phyloP scores from a whole-genome alignment of 2,113 vertebrate genomes.

The Recurvirostra avosetta region DNA sequence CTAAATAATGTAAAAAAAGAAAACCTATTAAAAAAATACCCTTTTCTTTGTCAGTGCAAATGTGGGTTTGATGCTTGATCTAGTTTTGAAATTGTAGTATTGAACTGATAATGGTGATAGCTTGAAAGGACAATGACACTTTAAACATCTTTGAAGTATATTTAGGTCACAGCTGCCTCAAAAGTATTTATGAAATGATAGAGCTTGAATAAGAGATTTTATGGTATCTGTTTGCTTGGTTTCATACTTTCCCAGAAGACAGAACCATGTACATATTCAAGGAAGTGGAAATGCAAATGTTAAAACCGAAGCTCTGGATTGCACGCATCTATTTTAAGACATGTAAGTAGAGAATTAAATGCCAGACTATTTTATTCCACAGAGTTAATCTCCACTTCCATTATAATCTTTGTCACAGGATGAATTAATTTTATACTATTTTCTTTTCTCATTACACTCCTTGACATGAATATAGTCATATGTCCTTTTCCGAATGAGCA shows the following conservation, averaged over 20 bases:
- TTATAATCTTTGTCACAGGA: slow-evolving; percentile 49
- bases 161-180: background rate
- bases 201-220: background rate
- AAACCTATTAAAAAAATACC: background rate
- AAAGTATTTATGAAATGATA: background rate
- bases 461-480: background rate
- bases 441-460: background rate
- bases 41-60: background rate
- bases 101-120: background rate
- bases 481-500: background rate
- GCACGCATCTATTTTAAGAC: slow-evolving; percentile 55
- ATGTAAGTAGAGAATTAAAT: slow-evolving; percentile 21
- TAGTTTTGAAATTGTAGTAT: background rate
- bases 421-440: slow-evolving; percentile 59
- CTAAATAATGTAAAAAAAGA: background rate
- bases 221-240: background rate
- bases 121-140: background rate
- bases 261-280: background rate
- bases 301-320: background rate
- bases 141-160: background rate
- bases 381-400: slow-evolving; percentile 10
- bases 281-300: slow-evolving; percentile 10
- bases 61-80: background rate
- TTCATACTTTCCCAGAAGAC: slow-evolving; percentile 11
- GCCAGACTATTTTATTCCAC: slow-evolving; percentile 28